Percentiles rank a stretch among this genome's conserved stretches.
These are phyloP conservation scores for Fringilla coelebs DNA, from an alignment of 2,797 vertebrate species.

Conservation along the genomic window DNA sequence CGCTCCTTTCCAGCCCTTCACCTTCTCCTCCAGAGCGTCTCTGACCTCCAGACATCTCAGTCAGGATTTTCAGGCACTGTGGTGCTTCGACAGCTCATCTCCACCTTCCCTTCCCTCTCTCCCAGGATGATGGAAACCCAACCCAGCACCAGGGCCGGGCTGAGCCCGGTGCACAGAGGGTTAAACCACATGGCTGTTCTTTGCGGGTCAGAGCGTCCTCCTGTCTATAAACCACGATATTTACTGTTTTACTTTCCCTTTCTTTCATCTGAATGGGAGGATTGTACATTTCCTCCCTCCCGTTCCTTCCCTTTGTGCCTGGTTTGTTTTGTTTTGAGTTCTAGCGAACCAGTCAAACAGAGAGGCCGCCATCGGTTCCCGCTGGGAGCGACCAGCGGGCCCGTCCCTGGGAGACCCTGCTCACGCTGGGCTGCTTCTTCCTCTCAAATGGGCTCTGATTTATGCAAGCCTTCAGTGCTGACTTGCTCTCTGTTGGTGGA, in stretches of 20 bases:
- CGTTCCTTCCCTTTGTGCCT: conserved; percentile 31
- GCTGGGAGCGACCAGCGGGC: conserved; percentile 54
- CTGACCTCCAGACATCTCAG: neutral
- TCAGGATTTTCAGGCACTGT: neutral
- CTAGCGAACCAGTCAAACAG: conserved; percentile 54
- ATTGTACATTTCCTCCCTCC: conserved; percentile 67
- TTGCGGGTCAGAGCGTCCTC: conserved; percentile 64
- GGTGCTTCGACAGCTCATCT: accelerated
- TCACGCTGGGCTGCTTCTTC: conserved; percentile 37
- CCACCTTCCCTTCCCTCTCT: neutral
- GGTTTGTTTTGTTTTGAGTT: conserved; percentile 67
- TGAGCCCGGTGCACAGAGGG: neutral
- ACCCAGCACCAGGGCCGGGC: accelerated
- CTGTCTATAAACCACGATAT: conserved; percentile 46
- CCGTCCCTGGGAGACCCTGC: conserved; percentile 58
- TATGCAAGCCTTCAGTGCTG: conserved; percentile 57
- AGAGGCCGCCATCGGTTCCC: conserved; percentile 47
- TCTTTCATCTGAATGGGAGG: conserved; percentile 69
- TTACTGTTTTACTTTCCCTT: conserved; percentile 72
- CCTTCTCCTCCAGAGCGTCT: neutral
- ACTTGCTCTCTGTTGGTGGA: conserved; percentile 58
- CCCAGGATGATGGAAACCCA: neutral
- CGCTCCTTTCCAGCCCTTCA: neutral
- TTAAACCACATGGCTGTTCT: conserved; percentile 34
- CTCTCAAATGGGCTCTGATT: conserved; percentile 63